These are phyloP conservation scores for Eulemur albifrons DNA, from an alignment of 2,797 vertebrate genomes.

Conservation along the genomic window DNA sequence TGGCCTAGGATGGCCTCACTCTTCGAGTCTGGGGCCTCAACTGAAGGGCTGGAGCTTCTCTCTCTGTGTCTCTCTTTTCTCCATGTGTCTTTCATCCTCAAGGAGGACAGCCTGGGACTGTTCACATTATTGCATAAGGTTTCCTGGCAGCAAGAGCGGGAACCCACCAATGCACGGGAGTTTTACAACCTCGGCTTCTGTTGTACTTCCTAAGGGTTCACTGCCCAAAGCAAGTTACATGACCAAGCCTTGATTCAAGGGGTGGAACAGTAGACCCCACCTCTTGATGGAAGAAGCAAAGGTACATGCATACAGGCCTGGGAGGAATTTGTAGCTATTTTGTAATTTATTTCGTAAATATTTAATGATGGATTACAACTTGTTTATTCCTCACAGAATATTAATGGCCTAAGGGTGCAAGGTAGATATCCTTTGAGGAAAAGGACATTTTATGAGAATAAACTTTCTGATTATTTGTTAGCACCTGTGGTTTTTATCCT, in stretches of 20 bases:
- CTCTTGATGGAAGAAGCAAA: background rate
- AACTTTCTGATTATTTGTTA: background rate
- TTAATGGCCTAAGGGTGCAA: background rate
- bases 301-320: background rate
- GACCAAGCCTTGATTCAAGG: background rate
- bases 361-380: background rate
- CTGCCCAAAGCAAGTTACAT: background rate
- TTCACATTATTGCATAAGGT: background rate
- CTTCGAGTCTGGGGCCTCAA: background rate
- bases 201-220: background rate
- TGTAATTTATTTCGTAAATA: background rate
- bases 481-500: background rate
- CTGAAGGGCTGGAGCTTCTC: background rate
- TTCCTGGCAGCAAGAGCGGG: background rate
- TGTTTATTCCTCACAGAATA: background rate
- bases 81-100: background rate
- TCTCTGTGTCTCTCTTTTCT: background rate
- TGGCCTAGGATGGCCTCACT: background rate
- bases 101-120: background rate
- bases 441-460: background rate
- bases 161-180: too few relatives aligned
- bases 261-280: background rate
- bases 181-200: background rate
- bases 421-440: background rate
- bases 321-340: background rate